Evolutionary conservation across 2,888 invertebrate genomes (phyloP).

Genomic region (Gryllus longicercus): DNA sequence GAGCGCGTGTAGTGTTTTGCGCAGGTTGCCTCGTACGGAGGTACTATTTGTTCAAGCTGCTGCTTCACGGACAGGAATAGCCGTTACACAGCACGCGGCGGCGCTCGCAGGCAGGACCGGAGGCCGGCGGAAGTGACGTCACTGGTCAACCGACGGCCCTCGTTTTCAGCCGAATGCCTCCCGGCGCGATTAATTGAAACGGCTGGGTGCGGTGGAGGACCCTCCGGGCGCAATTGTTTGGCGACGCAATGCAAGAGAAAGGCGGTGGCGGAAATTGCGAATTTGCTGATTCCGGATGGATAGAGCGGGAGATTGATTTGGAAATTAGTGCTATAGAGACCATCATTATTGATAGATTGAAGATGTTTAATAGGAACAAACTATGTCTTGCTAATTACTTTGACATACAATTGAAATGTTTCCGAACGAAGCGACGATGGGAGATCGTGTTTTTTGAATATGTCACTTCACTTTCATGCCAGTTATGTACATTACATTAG

Average conservation of each 20-base stretch:
- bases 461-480: no score
- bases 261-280: neutral
- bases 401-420: no score
- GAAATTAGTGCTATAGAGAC: no score
- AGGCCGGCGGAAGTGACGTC: neutral
- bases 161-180: neutral
- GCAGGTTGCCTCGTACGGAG: neutral
- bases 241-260: neutral
- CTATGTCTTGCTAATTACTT: no score
- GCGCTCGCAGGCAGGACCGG: neutral
- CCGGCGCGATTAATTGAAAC: no score
- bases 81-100: neutral
- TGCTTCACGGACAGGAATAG: conserved; percentile 17
- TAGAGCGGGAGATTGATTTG: no score
- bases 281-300: no score
- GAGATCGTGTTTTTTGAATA: no score
- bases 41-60: neutral
- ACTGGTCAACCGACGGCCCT: neutral
- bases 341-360: no score
- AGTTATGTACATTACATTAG: no score
- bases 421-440: no score
- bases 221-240: neutral
- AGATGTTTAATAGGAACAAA: no score
- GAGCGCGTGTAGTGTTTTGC: neutral
- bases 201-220: neutral